Conservation (phyloP, 2,797 vertebrate species). For the Malacoraja senta region DNA sequence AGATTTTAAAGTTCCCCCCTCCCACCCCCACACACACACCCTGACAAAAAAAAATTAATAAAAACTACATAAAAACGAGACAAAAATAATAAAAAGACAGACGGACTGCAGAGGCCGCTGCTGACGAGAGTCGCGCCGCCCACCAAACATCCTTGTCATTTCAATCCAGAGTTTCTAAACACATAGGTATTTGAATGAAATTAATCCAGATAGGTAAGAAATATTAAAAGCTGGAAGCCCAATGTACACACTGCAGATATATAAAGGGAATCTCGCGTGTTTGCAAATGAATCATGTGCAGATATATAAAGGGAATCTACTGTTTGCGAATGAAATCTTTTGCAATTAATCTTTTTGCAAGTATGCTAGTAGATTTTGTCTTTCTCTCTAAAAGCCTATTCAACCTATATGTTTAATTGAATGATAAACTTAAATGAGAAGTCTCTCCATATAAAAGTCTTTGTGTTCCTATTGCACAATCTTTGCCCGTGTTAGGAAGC, state of each 20-base stretch:
- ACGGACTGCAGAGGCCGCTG: too few species aligned
- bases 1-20: too few species aligned
- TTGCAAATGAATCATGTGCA: neutral
- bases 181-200: neutral
- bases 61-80: too few species aligned
- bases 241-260: neutral
- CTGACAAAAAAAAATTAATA: too few species aligned
- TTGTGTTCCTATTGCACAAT: neutral
- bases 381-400: neutral
- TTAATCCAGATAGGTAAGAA: neutral
- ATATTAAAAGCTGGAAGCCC: neutral
- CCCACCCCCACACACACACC: too few species aligned
- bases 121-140: too few species aligned
- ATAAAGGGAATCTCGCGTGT: neutral
- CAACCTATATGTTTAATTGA: neutral
- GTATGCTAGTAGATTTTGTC: too few species aligned
- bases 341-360: too few species aligned
- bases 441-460: neutral
- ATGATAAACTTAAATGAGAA: neutral
- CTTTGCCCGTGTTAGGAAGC: neutral
- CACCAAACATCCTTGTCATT: neutral
- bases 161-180: neutral
- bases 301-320: neutral
- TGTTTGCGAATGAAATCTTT: neutral
- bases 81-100: too few species aligned